phyloP scores from a whole-genome alignment of 1,140 invertebrate genomes.

The Riptortus pedestris region DNA sequence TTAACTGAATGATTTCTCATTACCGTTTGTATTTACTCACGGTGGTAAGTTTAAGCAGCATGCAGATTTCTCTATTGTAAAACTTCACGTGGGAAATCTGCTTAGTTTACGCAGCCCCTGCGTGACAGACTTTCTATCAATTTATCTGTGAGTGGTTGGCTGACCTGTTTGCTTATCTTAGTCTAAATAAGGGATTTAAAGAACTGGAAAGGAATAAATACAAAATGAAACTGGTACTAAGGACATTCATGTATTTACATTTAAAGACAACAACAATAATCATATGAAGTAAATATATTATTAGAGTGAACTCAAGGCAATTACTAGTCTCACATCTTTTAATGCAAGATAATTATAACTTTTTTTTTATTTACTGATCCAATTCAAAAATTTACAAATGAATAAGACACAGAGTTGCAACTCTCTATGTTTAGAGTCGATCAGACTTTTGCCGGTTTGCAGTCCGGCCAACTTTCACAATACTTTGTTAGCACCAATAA shows the following conservation, averaged over 20 bases:
- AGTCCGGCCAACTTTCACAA: constrained; percentile 4
- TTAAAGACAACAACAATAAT: constrained; percentile 31
- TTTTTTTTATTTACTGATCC: constrained; percentile 17
- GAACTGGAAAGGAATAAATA: neutral
- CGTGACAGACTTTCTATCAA: no score
- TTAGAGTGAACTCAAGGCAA: constrained; percentile 26
- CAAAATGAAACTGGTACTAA: constrained; percentile 12
- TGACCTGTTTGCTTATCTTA: no score
- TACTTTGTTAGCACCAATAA: constrained; percentile 28
- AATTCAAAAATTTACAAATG: constrained; percentile 19
- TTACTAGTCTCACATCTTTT: constrained; percentile 22
- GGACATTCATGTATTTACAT: constrained; percentile 30
- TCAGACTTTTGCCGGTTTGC: constrained; percentile 28
- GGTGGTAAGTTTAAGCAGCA: no score
- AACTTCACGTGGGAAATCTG: no score
- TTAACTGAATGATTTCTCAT: no score
- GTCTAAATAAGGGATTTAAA: no score
- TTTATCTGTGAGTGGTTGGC: no score
- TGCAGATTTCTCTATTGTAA: no score
- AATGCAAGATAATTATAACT: constrained; percentile 19
- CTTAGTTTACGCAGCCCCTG: no score
- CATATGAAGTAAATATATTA: constrained; percentile 23
- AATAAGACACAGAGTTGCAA: constrained; percentile 31
- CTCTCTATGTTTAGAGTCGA: constrained; percentile 31
- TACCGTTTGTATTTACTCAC: no score